Conservation (phyloP, 2,797 vertebrate genomes). For the Anabas testudineus region DNA sequence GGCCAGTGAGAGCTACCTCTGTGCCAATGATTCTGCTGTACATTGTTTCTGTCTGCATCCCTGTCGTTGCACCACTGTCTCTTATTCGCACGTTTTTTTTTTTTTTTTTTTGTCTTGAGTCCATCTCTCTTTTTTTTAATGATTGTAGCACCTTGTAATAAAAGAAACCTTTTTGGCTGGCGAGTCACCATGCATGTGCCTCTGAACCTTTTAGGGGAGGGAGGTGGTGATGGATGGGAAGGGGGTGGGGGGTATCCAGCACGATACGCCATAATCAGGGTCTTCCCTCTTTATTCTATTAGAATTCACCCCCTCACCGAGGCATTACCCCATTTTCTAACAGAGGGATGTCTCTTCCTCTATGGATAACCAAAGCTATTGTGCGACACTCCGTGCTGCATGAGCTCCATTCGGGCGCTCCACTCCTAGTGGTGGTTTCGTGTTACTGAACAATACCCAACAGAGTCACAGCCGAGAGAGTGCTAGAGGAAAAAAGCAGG, state of each 20-base stretch:
- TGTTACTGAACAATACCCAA: slow-evolving; percentile 79
- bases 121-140: slow-evolving; percentile 2
- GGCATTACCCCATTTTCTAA: slow-evolving; percentile 75
- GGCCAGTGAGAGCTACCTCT: slow-evolving; percentile 53
- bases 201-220: slow-evolving; percentile 51
- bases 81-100: slow-evolving; percentile 30
- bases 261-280: slow-evolving; percentile 71
- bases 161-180: slow-evolving; percentile 52
- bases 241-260: slow-evolving; percentile 42
- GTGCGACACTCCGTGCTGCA: slow-evolving; percentile 72
- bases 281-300: slow-evolving; percentile 80
- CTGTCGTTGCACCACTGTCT: slow-evolving; percentile 43
- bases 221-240: slow-evolving; percentile 26
- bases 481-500: slow-evolving; percentile 58
- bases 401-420: slow-evolving; percentile 72
- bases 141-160: slow-evolving; percentile 40
- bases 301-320: slow-evolving; percentile 76
- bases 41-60: slow-evolving; percentile 54
- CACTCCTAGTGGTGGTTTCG: slow-evolving; percentile 82
- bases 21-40: slow-evolving; percentile 43
- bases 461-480: slow-evolving; percentile 70
- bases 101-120: slow-evolving; percentile 7
- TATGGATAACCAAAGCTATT: slow-evolving; percentile 51
- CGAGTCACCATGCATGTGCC: slow-evolving; percentile 65
- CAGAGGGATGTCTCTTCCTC: slow-evolving; percentile 59